Percentiles rank a stretch among this genome's conserved stretches.
phyloP scores from a whole-genome alignment of 1,140 invertebrate genomes.

The Drosophila pruinosa region DNA sequence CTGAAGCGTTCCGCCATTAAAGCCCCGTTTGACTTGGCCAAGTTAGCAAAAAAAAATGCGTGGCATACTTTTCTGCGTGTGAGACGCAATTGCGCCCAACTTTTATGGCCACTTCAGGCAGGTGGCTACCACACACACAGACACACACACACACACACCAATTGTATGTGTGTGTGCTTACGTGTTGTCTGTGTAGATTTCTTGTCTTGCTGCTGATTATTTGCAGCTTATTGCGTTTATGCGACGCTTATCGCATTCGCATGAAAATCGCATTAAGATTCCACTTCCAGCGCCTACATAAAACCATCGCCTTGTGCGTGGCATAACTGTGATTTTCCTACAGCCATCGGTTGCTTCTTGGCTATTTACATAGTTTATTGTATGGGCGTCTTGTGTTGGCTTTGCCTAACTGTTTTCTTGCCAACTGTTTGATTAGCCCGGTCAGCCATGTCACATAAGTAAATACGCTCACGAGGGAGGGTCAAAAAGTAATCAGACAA shows the following conservation, averaged over 20 bases:
- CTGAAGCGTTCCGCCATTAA: conserved; percentile 26
- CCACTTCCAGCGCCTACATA: conserved; percentile 14
- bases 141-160: no score
- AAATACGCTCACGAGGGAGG: conserved; percentile 23
- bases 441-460: conserved; percentile 24
- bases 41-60: background rate
- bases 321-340: conserved; percentile 34
- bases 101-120: conserved; percentile 42
- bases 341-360: background rate
- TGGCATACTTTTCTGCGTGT: conserved; percentile 44
- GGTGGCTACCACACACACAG: background rate
- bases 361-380: conserved; percentile 39
- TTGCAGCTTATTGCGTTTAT: conserved; percentile 74
- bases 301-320: conserved; percentile 3
- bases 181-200: conserved; percentile 35
- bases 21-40: background rate
- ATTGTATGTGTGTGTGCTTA: background rate
- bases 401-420: conserved; percentile 33
- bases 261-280: conserved; percentile 69
- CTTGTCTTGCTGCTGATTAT: conserved; percentile 70
- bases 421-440: conserved; percentile 40
- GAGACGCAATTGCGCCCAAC: conserved; percentile 23
- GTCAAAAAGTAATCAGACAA: background rate
- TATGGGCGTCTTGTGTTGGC: conserved; percentile 33
- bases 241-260: conserved; percentile 72